These are phyloP conservation scores for Selenia dentaria DNA, from an alignment of 2,888 invertebrate species.

Conservation along the genomic window DNA sequence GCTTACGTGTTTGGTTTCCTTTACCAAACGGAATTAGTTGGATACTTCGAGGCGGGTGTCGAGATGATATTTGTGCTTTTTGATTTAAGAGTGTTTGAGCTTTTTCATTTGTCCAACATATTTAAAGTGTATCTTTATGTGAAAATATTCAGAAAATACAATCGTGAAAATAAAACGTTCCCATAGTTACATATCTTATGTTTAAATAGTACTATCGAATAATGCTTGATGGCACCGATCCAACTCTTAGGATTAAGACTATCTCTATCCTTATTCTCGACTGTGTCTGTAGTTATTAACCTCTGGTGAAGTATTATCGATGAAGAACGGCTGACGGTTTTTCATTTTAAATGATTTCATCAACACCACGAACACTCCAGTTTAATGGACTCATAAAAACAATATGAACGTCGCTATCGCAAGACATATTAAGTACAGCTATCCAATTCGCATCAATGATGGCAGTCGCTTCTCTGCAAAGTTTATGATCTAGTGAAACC, in stretches of 20 bases:
- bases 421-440: slow-evolving; percentile 37
- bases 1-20: background rate
- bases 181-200: slow-evolving; percentile 1
- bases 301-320: no score
- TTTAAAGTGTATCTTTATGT: no score
- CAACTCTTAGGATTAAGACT: slow-evolving; percentile 17
- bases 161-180: slow-evolving; percentile 1
- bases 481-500: slow-evolving; percentile 26
- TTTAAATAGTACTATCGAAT: slow-evolving; percentile 9
- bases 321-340: no score
- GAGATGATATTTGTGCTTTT: no score
- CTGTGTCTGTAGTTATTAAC: no score
- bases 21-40: background rate
- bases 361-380: no score
- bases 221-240: slow-evolving; percentile 23
- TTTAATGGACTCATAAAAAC: no score
- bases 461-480: slow-evolving; percentile 56
- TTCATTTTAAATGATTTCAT: no score
- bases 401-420: slow-evolving; percentile 56
- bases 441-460: slow-evolving; percentile 61
- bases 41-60: no score
- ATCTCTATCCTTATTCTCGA: background rate
- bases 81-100: no score
- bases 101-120: no score
- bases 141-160: no score